These are phyloP conservation scores for Caenorhabditis sp. DNA, from an alignment of 2,888 invertebrate genomes.

Conservation along the genomic window DNA sequence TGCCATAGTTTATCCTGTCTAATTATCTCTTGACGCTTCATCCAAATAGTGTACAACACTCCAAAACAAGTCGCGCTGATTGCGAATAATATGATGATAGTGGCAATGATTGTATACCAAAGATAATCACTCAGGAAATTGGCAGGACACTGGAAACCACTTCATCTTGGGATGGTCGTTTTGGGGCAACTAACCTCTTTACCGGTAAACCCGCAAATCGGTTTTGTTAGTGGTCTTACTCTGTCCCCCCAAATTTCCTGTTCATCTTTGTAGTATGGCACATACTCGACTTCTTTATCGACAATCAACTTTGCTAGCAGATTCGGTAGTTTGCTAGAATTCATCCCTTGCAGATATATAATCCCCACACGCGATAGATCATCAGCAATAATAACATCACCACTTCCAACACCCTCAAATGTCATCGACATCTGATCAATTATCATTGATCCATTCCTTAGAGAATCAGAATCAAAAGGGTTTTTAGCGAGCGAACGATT, in stretches of 20 bases:
- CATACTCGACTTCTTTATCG: constrained; percentile 7
- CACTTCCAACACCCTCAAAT: constrained; percentile 12
- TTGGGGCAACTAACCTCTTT: neutral
- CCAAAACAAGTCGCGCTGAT: constrained; percentile 31
- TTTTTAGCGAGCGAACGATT: constrained; percentile 21
- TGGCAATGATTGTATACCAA: constrained; percentile 35
- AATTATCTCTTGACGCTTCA: constrained; percentile 36
- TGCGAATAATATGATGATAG: constrained; percentile 27
- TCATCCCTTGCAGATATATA: constrained; percentile 37
- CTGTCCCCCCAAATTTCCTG: constrained; percentile 32
- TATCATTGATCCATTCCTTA: constrained; percentile 8
- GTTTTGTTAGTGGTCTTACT: constrained; percentile 25
- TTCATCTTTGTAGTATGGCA: constrained; percentile 11
- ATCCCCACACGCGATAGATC: constrained; percentile 26
- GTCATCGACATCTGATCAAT: constrained; percentile 26
- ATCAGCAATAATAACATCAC: constrained; percentile 27
- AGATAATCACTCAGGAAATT: constrained; percentile 47
- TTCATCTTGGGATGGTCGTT: no score
- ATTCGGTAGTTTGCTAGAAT: constrained; percentile 22
- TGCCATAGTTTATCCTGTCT: constrained; percentile 48
- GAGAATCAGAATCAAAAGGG: neutral
- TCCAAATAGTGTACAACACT: constrained; percentile 34
- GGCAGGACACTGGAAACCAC: constrained; percentile 26
- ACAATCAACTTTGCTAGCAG: constrained; percentile 23
- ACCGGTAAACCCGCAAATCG: constrained; percentile 50